Percentiles rank a stretch among this genome's conserved stretches.
Conservation (phyloP, 2,888 invertebrate species). For the Neoascia interrupta region DNA sequence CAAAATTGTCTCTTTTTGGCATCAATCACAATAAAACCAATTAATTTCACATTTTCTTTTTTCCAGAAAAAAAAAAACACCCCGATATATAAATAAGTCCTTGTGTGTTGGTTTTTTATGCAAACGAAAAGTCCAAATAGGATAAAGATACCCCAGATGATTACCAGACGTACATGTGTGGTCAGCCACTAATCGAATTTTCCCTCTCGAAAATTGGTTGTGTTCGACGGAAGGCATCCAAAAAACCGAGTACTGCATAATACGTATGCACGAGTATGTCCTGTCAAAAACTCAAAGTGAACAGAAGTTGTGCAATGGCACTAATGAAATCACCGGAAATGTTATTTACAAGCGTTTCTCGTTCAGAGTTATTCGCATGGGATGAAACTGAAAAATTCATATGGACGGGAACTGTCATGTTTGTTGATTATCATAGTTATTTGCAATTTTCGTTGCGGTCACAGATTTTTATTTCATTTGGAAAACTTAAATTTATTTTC, state of each 20-base stretch:
- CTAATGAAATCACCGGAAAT: slow-evolving; percentile 70
- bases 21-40: too few species aligned
- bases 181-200: slow-evolving; percentile 66
- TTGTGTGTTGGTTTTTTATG: slow-evolving; percentile 12
- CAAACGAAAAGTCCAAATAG: slow-evolving; percentile 41
- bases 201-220: slow-evolving; percentile 62
- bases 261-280: too few species aligned
- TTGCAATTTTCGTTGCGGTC: slow-evolving; percentile 29
- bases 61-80: background rate
- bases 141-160: slow-evolving; percentile 59
- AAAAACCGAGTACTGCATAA: slow-evolving; percentile 7
- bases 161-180: slow-evolving; percentile 63
- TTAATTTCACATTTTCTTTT: slow-evolving; percentile 35
- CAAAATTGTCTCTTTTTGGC: too few species aligned
- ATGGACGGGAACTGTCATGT: slow-evolving; percentile 58
- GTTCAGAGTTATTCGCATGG: slow-evolving; percentile 33
- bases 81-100: slow-evolving; percentile 29
- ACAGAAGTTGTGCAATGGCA: slow-evolving; percentile 51
- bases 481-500: slow-evolving; percentile 7
- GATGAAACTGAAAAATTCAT: slow-evolving; percentile 33
- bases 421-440: slow-evolving; percentile 56
- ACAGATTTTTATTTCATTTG: slow-evolving; percentile 4
- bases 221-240: slow-evolving; percentile 43
- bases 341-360: slow-evolving; percentile 65
- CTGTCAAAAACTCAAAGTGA: slow-evolving; percentile 57